phyloP scores from a whole-genome alignment of 2,797 vertebrate species.

The Thripadectes ignobilis region DNA sequence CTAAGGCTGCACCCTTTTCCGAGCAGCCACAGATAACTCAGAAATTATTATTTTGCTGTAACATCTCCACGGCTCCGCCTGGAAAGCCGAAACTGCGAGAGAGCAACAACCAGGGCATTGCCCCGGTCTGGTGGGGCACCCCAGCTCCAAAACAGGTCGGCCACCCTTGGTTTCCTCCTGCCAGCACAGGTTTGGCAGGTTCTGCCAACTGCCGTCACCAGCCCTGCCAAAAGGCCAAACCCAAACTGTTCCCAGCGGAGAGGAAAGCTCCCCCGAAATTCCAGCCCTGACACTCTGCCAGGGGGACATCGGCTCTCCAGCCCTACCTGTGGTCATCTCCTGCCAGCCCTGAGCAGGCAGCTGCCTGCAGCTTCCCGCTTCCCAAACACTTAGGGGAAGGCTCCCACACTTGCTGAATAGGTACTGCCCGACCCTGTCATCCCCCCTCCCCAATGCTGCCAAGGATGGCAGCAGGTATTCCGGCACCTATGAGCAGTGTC shows the following conservation, averaged over 20 bases:
- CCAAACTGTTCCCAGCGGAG: background rate
- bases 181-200: conserved; percentile 40
- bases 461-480: fast-evolving
- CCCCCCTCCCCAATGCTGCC: fast-evolving
- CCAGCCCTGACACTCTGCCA: background rate
- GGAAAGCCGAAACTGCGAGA: background rate
- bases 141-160: background rate
- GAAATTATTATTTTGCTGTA: background rate
- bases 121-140: background rate
- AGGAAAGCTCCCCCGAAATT: background rate
- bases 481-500: background rate
- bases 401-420: fast-evolving
- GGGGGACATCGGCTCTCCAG: background rate
- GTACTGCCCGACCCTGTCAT: fast-evolving
- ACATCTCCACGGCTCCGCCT: fast-evolving
- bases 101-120: background rate
- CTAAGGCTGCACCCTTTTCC: background rate
- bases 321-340: background rate
- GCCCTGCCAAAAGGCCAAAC: background rate
- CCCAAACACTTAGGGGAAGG: background rate
- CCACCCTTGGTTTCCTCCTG: background rate
- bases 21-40: background rate
- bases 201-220: background rate
- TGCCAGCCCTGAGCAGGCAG: background rate
- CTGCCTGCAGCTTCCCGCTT: background rate